Conservation (phyloP, 2,113 vertebrate species). For the Tyto alba region DNA sequence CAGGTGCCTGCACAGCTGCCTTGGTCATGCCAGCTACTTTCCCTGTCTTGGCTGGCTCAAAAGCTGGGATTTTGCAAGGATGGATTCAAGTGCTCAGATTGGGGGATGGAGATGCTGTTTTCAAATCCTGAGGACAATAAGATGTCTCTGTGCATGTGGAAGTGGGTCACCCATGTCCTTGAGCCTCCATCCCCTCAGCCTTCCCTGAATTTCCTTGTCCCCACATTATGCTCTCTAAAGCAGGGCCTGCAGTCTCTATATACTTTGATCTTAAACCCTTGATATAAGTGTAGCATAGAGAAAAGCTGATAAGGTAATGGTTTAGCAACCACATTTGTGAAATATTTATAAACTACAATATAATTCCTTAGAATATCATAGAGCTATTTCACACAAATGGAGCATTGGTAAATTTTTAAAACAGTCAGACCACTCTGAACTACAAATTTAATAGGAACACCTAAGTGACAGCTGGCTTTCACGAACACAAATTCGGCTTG, state of each 20-base stretch:
- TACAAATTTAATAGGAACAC: constrained; percentile 24
- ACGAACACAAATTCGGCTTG: neutral
- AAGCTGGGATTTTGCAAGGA: accelerated
- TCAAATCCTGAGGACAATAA: neutral
- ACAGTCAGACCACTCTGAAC: neutral
- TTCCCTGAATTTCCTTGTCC: neutral
- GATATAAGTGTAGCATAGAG: neutral
- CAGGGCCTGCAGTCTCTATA: neutral
- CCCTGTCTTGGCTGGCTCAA: neutral
- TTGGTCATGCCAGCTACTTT: neutral
- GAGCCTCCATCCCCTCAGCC: neutral
- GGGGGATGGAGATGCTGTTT: neutral
- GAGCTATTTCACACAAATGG: neutral
- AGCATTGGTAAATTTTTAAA: constrained; percentile 22
- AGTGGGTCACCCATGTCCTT: neutral
- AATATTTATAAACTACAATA: constrained; percentile 16
- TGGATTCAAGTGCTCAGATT: neutral
- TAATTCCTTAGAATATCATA: neutral
- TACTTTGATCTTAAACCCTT: neutral
- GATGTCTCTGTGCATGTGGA: neutral
- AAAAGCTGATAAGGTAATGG: neutral
- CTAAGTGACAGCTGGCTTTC: constrained; percentile 5
- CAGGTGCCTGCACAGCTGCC: neutral
- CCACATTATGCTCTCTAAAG: neutral
- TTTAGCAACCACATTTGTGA: neutral